Evolutionary conservation across 2,888 invertebrate species (phyloP), one percentile per base, ranked within the genome.

Genomic region (Geotrupes spiniger): DNA sequence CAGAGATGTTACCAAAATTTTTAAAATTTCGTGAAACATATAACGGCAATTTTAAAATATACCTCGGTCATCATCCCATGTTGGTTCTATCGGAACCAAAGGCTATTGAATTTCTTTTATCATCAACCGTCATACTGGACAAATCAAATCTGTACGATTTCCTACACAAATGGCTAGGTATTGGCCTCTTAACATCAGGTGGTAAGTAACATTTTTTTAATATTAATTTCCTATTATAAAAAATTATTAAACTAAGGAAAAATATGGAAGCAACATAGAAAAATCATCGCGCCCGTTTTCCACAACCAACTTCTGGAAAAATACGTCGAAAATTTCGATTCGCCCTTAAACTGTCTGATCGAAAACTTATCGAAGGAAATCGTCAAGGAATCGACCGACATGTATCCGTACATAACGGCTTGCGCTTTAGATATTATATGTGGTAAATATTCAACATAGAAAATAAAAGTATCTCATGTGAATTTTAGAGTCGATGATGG

Each of bases 401-500:
- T 86, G 15, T 82, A 81, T 58, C 80, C 81, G 9, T 73, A 79
- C 49, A 71, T 85, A 1, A 77, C 77, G 66, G 76, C 71, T 42
- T 84, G 73, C 71, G 80, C 75, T 2, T 65, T 82, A 61, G 81
- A 82, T 63, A 75, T 78, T 28, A 80, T 82, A 36, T 78, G 80
- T 62, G 80, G 80, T 80, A 66, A 21, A 21, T 21, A 39, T 42
- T 44, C 48, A 44, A 29, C n/a, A n/a, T n/a, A n/a, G n/a, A n/a
- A n/a, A n/a, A n/a, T n/a, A n/a, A n/a, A n/a, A n/a, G n/a, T n/a
- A n/a, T n/a, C n/a, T n/a, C 17, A 1, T 31, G 41, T 55, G 44
- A 14, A 61, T 69, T 76, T 44, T 74, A 88, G 91, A 92, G 74
- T 84, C 88, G 5, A 86, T 92, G 3, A 92, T 92, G 92, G 92